Conservation (phyloP, 1,140 invertebrate genomes). For the Druon quercuslanigerum region DNA sequence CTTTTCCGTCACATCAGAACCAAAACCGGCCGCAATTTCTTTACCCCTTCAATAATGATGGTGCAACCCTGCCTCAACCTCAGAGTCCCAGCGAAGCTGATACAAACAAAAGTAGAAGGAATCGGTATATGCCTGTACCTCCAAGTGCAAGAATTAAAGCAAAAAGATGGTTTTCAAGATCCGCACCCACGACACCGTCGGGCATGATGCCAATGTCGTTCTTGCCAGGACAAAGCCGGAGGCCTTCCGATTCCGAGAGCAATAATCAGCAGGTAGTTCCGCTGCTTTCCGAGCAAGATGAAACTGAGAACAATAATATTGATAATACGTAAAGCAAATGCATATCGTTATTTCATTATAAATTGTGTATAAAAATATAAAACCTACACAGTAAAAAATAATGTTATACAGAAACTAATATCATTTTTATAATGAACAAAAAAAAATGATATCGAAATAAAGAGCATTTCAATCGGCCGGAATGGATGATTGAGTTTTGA, state of each 20-base stretch:
- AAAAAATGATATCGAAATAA: too few relatives aligned
- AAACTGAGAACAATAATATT: constrained; percentile 56
- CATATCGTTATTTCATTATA: constrained; percentile 16
- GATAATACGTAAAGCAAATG: constrained; percentile 35
- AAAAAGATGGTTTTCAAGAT: constrained; percentile 82
- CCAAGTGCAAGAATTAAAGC: constrained; percentile 65
- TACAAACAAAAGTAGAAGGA: constrained; percentile 55
- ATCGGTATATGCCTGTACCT: constrained; percentile 68
- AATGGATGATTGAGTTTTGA: too few relatives aligned
- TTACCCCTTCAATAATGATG: constrained; percentile 53
- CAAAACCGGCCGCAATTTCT: constrained; percentile 64
- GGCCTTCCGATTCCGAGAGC: constrained; percentile 62
- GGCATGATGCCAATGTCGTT: constrained; percentile 71
- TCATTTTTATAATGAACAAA: too few relatives aligned
- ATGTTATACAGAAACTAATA: too few relatives aligned
- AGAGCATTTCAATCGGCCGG: too few relatives aligned
- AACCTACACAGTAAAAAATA: neutral
- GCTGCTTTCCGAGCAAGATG: constrained; percentile 72
- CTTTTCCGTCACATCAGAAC: constrained; percentile 51
- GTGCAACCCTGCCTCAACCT: constrained; percentile 52
- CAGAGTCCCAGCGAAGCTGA: constrained; percentile 57
- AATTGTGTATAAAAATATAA: constrained; percentile 22
- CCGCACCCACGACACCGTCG: constrained; percentile 85
- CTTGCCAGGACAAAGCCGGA: constrained; percentile 64
- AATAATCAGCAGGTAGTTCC: constrained; percentile 70